Conservation (phyloP, 2,888 invertebrate genomes). For the Phyto melanocephala region DNA sequence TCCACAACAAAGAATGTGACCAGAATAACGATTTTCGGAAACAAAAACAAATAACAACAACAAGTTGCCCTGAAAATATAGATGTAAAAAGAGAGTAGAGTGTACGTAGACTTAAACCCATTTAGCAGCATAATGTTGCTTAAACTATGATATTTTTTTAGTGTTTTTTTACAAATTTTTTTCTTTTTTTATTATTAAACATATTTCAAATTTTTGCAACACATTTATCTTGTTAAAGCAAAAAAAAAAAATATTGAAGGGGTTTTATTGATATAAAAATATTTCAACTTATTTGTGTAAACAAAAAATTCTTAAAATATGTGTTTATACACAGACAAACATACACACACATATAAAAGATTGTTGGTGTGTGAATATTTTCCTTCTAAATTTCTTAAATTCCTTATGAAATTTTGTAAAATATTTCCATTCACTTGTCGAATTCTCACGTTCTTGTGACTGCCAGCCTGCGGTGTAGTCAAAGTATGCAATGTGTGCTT, state of each 20-base stretch:
- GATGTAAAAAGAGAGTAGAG: not conserved
- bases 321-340: not conserved
- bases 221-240: not conserved
- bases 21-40: slow-evolving; percentile 45
- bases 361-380: not conserved
- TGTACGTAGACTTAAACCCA: not conserved
- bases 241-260: not conserved
- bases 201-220: not conserved
- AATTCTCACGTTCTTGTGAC: slow-evolving; percentile 49
- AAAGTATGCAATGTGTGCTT: slow-evolving; percentile 36
- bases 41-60: not conserved
- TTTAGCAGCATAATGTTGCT: not conserved
- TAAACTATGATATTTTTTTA: not conserved
- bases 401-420: not conserved
- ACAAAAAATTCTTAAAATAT: not conserved
- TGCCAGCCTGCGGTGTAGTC: slow-evolving; percentile 28
- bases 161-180: not conserved
- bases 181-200: not conserved
- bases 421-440: slow-evolving; percentile 59
- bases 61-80: not conserved
- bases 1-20: slow-evolving; percentile 59
- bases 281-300: not conserved
- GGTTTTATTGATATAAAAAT: not conserved
- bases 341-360: no score
- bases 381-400: not conserved